Evolutionary conservation across 2,888 invertebrate species (phyloP).

Genomic region (Drosophila mimetica): DNA sequence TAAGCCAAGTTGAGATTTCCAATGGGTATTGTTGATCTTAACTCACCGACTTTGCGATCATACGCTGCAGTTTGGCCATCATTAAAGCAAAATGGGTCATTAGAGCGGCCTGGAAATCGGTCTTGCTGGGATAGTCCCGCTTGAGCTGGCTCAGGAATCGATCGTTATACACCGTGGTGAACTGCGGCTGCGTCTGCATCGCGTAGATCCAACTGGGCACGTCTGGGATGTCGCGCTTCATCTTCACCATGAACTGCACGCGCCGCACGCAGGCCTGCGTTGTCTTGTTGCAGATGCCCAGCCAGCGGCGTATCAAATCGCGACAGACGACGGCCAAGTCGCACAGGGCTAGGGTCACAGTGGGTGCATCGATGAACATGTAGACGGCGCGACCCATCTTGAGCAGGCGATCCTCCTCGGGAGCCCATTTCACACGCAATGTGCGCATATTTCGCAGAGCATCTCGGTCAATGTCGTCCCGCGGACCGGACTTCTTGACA

Average conservation of each 20-base stretch:
- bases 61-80: slow-evolving; percentile 75
- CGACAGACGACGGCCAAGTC: slow-evolving; percentile 85
- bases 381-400: slow-evolving; percentile 88
- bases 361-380: slow-evolving; percentile 85
- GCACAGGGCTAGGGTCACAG: slow-evolving; percentile 77
- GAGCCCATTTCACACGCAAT: slow-evolving; percentile 87
- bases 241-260: slow-evolving; percentile 87
- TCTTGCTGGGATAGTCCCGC: slow-evolving; percentile 73
- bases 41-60: slow-evolving; percentile 70
- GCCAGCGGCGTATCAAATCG: slow-evolving; percentile 86
- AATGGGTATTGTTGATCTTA: neutral
- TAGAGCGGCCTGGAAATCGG: slow-evolving; percentile 74
- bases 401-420: slow-evolving; percentile 89
- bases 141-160: slow-evolving; percentile 82
- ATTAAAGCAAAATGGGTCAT: slow-evolving; percentile 82
- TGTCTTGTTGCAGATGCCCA: slow-evolving; percentile 88
- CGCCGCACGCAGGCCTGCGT: slow-evolving; percentile 88
- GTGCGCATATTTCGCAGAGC: slow-evolving; percentile 88
- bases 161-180: slow-evolving; percentile 84
- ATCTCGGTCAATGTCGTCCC: slow-evolving; percentile 88
- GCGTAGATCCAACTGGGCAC: slow-evolving; percentile 87
- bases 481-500: slow-evolving; percentile 64
- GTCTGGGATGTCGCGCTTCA: slow-evolving; percentile 86
- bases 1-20: no score
- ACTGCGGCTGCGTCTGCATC: slow-evolving; percentile 86